Conservation (phyloP, 2,888 invertebrate species). For the Oeneis ivallda region DNA sequence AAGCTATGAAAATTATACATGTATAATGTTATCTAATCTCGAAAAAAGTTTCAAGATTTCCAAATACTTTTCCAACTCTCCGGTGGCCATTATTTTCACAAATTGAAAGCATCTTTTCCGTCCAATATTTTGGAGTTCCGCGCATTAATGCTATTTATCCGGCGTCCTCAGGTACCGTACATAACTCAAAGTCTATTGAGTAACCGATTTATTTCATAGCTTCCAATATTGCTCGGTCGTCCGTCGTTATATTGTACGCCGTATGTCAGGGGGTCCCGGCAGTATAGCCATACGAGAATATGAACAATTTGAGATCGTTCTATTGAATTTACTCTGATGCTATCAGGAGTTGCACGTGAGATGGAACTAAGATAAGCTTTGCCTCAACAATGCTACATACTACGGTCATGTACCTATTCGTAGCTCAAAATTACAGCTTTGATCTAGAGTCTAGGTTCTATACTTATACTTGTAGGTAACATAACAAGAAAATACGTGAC, state of each 20-base stretch:
- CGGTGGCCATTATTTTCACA: neutral
- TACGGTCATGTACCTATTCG: no score
- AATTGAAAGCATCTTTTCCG: neutral
- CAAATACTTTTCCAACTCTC: constrained; percentile 1
- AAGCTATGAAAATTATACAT: neutral
- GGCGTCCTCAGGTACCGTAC: constrained; percentile 43
- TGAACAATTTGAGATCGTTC: constrained; percentile 56
- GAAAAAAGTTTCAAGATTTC: neutral
- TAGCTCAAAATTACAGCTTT: no score
- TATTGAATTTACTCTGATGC: constrained; percentile 51
- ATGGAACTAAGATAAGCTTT: neutral
- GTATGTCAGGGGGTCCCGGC: constrained; percentile 43
- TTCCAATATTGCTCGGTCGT: constrained; percentile 50
- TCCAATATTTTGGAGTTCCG: constrained; percentile 1
- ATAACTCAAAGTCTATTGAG: constrained; percentile 49
- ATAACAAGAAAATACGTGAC: neutral
- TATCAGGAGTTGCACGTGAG: constrained; percentile 16
- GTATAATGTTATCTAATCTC: neutral
- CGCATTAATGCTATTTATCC: constrained; percentile 8
- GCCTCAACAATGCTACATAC: neutral
- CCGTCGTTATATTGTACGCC: constrained; percentile 50
- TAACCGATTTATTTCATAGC: constrained; percentile 50
- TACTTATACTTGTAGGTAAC: neutral
- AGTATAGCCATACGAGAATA: constrained; percentile 32
- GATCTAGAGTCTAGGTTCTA: no score